phyloP scores from a whole-genome alignment of 1,140 invertebrate species.

The Nylanderia fulva region DNA sequence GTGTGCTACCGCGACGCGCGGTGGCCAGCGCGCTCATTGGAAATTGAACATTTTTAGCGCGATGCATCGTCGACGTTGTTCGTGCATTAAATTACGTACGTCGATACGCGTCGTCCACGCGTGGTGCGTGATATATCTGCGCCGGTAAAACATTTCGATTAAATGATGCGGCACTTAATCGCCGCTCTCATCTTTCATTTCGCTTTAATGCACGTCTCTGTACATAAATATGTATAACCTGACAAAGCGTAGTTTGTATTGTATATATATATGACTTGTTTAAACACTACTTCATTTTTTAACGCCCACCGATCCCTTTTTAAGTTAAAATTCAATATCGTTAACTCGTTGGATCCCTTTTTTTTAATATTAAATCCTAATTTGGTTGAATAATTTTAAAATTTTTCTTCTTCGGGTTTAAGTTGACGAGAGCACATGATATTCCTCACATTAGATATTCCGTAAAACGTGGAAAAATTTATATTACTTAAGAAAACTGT shows the following conservation, averaged over 20 bases:
- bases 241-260: not conserved
- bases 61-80: constrained; percentile 36
- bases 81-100: constrained; percentile 42
- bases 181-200: constrained; percentile 16
- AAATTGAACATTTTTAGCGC: constrained; percentile 53
- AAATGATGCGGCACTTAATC: constrained; percentile 25
- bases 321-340: not conserved
- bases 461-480: not conserved
- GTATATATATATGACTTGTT: not conserved
- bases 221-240: not conserved
- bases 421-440: not conserved
- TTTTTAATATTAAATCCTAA: not conserved
- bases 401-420: not conserved
- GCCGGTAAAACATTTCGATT: constrained; percentile 33
- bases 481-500: not conserved
- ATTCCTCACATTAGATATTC: constrained; percentile 4
- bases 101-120: not conserved
- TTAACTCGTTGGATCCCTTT: not conserved
- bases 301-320: not conserved
- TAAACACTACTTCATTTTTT: not conserved
- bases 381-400: not conserved
- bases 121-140: not conserved
- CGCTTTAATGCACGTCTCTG: not conserved
- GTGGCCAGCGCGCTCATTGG: constrained; percentile 41
- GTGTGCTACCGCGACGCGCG: constrained; percentile 19